Evolutionary conservation across 2,797 vertebrate genomes (phyloP).

Genomic region (Pantherophis alleghaniensis): DNA sequence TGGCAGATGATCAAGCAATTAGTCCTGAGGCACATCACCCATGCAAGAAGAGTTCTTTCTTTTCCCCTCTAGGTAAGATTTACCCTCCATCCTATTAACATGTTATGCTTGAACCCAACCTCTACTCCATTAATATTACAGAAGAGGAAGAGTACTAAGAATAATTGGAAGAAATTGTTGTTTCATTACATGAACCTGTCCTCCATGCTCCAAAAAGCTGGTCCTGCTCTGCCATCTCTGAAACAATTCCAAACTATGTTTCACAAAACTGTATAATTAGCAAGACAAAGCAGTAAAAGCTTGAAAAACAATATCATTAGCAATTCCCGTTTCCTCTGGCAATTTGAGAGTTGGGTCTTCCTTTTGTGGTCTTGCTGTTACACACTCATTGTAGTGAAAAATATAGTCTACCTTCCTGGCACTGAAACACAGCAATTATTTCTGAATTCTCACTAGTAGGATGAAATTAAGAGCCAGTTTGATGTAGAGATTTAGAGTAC

Average conservation of each 20-base stretch:
- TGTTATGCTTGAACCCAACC: neutral
- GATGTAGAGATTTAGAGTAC: neutral
- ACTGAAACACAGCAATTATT: neutral
- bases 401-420: conserved; percentile 17
- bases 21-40: neutral
- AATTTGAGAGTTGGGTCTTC: conserved; percentile 8
- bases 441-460: neutral
- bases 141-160: conserved; percentile 50
- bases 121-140: conserved; percentile 28
- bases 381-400: neutral
- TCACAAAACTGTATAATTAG: conserved; percentile 43
- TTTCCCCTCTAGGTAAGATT: conserved; percentile 31
- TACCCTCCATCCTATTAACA: conserved; percentile 30
- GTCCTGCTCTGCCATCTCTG: neutral
- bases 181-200: conserved; percentile 43
- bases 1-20: neutral
- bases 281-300: conserved; percentile 41
- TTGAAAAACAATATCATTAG: conserved; percentile 44
- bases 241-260: conserved; percentile 21
- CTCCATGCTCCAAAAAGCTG: neutral
- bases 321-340: conserved; percentile 32
- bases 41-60: neutral
- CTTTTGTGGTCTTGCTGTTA: conserved; percentile 20
- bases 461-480: neutral
- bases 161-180: conserved; percentile 51